phyloP scores from a whole-genome alignment of 1,140 invertebrate genomes.

The Drosophila baimaii region DNA sequence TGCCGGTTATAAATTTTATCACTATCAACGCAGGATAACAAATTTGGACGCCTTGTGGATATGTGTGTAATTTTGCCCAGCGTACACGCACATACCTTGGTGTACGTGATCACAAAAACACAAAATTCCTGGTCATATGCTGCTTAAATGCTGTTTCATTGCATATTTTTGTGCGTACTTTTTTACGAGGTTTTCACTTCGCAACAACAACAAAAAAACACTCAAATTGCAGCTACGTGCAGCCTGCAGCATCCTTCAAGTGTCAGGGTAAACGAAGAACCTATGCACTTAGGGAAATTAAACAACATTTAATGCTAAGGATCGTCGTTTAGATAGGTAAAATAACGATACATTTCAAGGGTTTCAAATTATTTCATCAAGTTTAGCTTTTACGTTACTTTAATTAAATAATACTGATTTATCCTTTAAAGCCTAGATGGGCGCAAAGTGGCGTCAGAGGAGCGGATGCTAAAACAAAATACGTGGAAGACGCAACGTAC shows the following conservation, averaged over 20 bases:
- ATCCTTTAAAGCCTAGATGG: no score
- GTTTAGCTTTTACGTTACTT: not conserved
- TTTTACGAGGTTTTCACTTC: slow-evolving; percentile 18
- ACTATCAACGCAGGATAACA: slow-evolving; percentile 75
- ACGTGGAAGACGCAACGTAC: no score
- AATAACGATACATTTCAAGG: no score
- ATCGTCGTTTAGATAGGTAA: not conserved
- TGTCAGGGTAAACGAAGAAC: not conserved
- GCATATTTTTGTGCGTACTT: slow-evolving; percentile 57
- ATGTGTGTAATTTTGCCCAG: slow-evolving; percentile 74
- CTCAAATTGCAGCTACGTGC: slow-evolving; percentile 41
- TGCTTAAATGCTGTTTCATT: slow-evolving; percentile 60
- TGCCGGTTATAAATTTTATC: slow-evolving; percentile 78
- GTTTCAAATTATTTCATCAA: not conserved
- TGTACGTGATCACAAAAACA: not conserved
- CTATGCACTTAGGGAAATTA: not conserved
- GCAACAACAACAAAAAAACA: not conserved
- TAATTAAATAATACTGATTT: not conserved
- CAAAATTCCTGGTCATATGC: slow-evolving; percentile 46
- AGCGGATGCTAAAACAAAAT: no score
- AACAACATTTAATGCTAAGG: no score
- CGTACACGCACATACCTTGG: slow-evolving; percentile 7
- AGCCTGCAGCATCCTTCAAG: slow-evolving; percentile 29
- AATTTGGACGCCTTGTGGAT: slow-evolving; percentile 67
- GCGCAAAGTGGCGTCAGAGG: no score